A percentile compares a stretch with the other conserved stretches of the same genome.
Conservation (phyloP, 2,888 invertebrate genomes). For the Hololepta plana region DNA sequence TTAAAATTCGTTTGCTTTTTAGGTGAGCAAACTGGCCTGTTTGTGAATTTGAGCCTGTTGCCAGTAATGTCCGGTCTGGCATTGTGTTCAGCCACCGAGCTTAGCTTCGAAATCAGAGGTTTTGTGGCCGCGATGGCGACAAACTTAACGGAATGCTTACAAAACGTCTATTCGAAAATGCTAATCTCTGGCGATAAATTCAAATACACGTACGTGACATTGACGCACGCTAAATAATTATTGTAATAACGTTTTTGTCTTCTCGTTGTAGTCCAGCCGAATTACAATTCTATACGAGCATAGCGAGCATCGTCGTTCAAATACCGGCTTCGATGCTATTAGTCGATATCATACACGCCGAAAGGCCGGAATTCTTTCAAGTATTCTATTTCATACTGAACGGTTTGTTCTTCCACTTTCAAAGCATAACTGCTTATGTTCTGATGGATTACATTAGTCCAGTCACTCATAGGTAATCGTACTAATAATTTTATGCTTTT, state of each 20-base stretch:
- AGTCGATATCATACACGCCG: constrained; percentile 38
- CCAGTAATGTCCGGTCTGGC: constrained; percentile 64
- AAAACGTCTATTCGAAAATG: constrained; percentile 65
- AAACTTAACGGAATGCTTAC: constrained; percentile 63
- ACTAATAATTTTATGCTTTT: constrained; percentile 7
- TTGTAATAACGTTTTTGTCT: constrained; percentile 1
- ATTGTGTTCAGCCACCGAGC: constrained; percentile 57
- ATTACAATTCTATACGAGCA: constrained; percentile 59
- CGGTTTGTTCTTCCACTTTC: constrained; percentile 62
- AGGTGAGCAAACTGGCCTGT: constrained; percentile 46
- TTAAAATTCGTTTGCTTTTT: constrained; percentile 11
- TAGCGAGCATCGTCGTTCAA: constrained; percentile 53
- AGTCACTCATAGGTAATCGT: constrained; percentile 55
- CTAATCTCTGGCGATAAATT: constrained; percentile 55
- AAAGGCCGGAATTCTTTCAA: constrained; percentile 30
- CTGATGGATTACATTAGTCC: constrained; percentile 66
- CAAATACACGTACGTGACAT: constrained; percentile 46
- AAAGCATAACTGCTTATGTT: constrained; percentile 63
- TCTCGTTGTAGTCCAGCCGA: constrained; percentile 45
- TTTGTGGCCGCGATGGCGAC: constrained; percentile 59
- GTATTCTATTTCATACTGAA: constrained; percentile 44
- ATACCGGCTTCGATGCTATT: constrained; percentile 49
- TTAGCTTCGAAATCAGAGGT: constrained; percentile 53
- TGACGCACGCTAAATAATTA: constrained; percentile 1
- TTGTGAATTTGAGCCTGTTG: constrained; percentile 51